Base-by-base conservation (phyloP, 2,797 vertebrate species). In the Protosalanx chinensis region DNA sequence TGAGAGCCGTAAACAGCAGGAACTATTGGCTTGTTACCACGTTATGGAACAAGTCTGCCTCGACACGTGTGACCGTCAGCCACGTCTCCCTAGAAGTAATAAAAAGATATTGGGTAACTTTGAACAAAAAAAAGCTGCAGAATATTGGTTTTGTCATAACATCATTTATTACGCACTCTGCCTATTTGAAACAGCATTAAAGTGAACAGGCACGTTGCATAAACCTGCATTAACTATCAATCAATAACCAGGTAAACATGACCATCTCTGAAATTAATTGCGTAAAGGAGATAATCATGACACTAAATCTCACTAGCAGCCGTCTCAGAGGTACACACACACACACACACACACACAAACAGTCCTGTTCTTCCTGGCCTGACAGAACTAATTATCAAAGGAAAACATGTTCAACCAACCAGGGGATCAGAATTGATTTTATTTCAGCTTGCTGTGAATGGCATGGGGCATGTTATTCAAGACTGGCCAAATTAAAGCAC, bases 251-350 rank as follows among this genome's bases (percentile, higher is more conserved):
- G 30, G 30, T 62, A 62, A 62, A 33, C 53, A 30, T 8, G 30
- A 23, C 5, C 37, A n/a, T 61, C 35, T 60, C 63, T 29, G 12
- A 72, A 68, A 72, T 65, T 7, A 76, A 74, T 53, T 12, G 49
- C 30, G 64, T 46, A 74, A 74, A 51, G 49, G 58, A 53, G 8
- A 23, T 67, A 74, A 71, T 80, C 61, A 77, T n/a, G 32, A 58
- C 64, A 37, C 32, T 12, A 53, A 62, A 29, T 57, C n/a, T 32
- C 41, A 37, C 20, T 33, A 0, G 0, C 41, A 71, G 27, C 67
- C 59, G 64, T 37, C 29, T 35, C 46, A 53, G 64, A 62, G 23
- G 58, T n/a, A 58, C 37, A 65, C 35, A 67, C 56, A 51, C 69
- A 12, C 57, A 64, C 18, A 30, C 16, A 49, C 29, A 57, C 30